Base-by-base conservation (phyloP, 2,888 invertebrate genomes). In the Athalia cordata region DNA sequence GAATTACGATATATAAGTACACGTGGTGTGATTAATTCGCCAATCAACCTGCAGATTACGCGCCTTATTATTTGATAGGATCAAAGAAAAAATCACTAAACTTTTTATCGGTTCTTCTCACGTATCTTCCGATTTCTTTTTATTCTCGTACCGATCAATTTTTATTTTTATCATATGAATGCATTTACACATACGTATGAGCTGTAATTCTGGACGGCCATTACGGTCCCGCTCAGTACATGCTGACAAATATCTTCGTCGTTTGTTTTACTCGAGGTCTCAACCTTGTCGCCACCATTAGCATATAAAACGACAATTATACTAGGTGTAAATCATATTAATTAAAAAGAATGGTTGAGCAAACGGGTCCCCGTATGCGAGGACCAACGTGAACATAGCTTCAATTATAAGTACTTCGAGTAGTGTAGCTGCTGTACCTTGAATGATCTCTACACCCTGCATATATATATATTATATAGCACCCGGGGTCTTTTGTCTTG, bases 231-330 rank as follows among this genome's bases (percentile, higher is more conserved):
- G 49, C 29, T 29, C 29, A 29, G 29, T 29, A 29, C 29, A 29
- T n/a, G 59, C 47, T 72, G 75, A 75, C 75, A 75, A 75, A 75
- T 75, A 75, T 75, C 64, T 6, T 61, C 50, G 75, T 75, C 62
- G 50, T 78, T 72, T 72, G 70, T 78, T 72, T 65, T 61, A 55
- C 59, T 50, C 15, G 57, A 47, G 78, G 74, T 78, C 74, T 29
- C 62, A 61, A 77, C 78, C 78, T 55, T 45, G 78, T 74, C 74
- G 29, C 50, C 65, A 72, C 64, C 70, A 78, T 75, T 75, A 75
- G 75, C 75, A 75, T 75, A 75, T 75, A 78, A 55, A 78, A 78
- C 64, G 78, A 78, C 78, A 78, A 78, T 78, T 78, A 78, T 52
- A 55, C 64, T 13, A 72, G 61, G 74, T 47, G 74, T 78, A 78